phyloP scores from a whole-genome alignment of 2,888 invertebrate species.

The Spisula solida region DNA sequence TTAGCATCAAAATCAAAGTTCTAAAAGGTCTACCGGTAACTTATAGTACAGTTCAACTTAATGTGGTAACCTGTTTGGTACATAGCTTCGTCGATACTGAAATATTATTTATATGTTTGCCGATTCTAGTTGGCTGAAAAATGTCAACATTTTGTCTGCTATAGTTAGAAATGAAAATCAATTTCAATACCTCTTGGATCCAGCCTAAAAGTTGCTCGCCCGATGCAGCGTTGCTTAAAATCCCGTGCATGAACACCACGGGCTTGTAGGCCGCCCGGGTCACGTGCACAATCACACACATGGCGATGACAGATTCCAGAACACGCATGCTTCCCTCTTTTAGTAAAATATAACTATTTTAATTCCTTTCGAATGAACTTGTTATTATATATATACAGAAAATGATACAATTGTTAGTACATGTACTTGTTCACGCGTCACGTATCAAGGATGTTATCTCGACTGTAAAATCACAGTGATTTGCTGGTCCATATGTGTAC shows the following conservation, averaged over 20 bases:
- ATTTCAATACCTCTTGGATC: constrained; percentile 61
- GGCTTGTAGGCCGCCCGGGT: constrained; percentile 91
- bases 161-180: too few species aligned
- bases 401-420: not conserved
- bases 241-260: constrained; percentile 94
- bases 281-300: constrained; percentile 6
- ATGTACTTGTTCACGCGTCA: too few species aligned
- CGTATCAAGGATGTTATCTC: not conserved
- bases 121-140: too few species aligned
- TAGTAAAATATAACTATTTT: not conserved
- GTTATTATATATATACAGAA: not conserved
- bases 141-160: too few species aligned
- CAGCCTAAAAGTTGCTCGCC: constrained; percentile 92
- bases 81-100: too few species aligned
- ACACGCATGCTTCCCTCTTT: not conserved
- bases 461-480: not conserved
- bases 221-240: constrained; percentile 93
- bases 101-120: too few species aligned
- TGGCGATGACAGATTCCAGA: not conserved
- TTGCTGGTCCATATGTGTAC: not conserved
- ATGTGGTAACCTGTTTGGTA: too few species aligned
- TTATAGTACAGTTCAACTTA: too few species aligned
- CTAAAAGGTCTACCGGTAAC: too few species aligned
- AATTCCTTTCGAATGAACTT: not conserved
- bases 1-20: too few species aligned